Conservation (phyloP, 2,113 vertebrate species). For the Polyodon spathula region DNA sequence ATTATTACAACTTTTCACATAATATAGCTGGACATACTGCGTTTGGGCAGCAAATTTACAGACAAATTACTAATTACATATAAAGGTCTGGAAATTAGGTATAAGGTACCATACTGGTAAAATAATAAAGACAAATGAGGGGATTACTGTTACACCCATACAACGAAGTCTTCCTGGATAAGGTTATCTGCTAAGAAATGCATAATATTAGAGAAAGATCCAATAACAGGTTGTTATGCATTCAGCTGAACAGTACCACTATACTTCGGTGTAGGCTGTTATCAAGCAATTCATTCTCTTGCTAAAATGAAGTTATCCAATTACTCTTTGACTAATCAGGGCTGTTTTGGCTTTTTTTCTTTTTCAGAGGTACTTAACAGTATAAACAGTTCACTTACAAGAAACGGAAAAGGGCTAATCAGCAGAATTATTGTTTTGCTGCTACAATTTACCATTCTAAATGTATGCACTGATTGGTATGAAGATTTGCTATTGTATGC, state of each 20-base stretch:
- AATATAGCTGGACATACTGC: no score
- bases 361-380: conserved; percentile 99
- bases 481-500: conserved; percentile 79
- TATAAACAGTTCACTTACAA: conserved; percentile 99
- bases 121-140: neutral
- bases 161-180: neutral
- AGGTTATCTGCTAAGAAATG: no score
- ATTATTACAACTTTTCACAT: no score
- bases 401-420: conserved; percentile 99
- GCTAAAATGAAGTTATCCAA: conserved; percentile 98
- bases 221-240: conserved; percentile 73
- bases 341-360: conserved; percentile 99
- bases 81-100: no score
- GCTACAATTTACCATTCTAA: conserved; percentile 98
- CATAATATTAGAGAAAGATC: conserved; percentile 36
- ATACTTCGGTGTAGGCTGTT: conserved; percentile 92
- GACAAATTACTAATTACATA: no score
- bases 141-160: neutral
- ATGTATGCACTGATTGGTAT: conserved; percentile 97
- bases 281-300: conserved; percentile 92
- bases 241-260: conserved; percentile 79
- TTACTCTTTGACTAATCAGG: conserved; percentile 99
- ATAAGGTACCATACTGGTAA: neutral
- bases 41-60: no score
- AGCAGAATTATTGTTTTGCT: conserved; percentile 99